Percentiles rank a stretch among this genome's conserved stretches.
Conservation (phyloP, 2,797 vertebrate genomes). For the Calcarius lapponicus region DNA sequence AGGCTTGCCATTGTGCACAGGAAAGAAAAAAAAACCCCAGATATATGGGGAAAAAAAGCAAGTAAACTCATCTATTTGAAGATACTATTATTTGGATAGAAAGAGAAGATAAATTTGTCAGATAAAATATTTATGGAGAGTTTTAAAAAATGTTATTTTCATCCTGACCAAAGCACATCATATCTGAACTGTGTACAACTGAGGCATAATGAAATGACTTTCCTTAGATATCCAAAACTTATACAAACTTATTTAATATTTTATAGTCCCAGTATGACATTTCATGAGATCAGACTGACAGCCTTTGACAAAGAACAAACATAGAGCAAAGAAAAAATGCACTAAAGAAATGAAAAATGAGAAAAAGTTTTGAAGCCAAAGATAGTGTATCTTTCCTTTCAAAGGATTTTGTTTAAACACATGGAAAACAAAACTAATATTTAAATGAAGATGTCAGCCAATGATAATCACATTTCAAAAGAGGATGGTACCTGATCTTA, state of each 20-base stretch:
- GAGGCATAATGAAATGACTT: slow-evolving; percentile 8
- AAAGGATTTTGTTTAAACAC: not conserved
- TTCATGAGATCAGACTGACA: slow-evolving; percentile 18
- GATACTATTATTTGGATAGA: not conserved
- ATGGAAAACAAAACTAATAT: not conserved
- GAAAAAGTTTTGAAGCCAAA: not conserved
- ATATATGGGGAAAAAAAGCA: not conserved
- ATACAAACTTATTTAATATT: slow-evolving; percentile 49
- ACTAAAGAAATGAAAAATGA: not conserved
- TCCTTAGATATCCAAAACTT: not conserved
- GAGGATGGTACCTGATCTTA: not conserved
- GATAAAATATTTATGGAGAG: slow-evolving; percentile 21
- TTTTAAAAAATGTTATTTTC: not conserved
- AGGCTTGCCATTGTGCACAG: not conserved
- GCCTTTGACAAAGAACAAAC: not conserved
- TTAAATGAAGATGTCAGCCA: not conserved
- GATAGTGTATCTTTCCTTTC: not conserved
- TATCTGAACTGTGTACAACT: not conserved
- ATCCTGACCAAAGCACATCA: not conserved
- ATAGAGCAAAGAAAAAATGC: not conserved
- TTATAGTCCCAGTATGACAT: not conserved
- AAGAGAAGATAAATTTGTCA: not conserved
- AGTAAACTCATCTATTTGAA: not conserved
- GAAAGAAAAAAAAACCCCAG: not conserved
- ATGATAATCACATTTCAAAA: not conserved